These are phyloP conservation scores for Athalia cordata DNA, from an alignment of 2,888 invertebrate species.

Conservation along the genomic window DNA sequence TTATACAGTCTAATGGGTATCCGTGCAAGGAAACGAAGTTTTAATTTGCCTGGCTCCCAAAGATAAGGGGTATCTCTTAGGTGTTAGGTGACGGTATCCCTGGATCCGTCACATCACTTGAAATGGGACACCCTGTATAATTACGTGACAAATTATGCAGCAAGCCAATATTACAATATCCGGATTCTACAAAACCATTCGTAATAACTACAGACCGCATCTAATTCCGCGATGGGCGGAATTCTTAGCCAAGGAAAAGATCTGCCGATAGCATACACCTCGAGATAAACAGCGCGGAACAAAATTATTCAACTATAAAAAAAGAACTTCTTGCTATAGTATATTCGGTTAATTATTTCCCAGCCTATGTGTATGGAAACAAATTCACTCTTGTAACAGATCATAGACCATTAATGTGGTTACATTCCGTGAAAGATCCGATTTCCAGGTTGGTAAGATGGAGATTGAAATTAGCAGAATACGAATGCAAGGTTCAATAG, in stretches of 20 bases:
- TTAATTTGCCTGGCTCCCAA: too few species aligned
- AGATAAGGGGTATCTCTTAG: too few species aligned
- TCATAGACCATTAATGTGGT: slow-evolving; percentile 47
- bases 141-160: slow-evolving; percentile 5
- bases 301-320: slow-evolving; percentile 45
- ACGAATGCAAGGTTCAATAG: slow-evolving; percentile 40
- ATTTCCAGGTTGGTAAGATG: slow-evolving; percentile 46
- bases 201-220: slow-evolving; percentile 47
- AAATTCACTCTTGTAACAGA: slow-evolving; percentile 50
- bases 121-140: too few species aligned
- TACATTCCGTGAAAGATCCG: slow-evolving; percentile 39
- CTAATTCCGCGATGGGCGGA: slow-evolving; percentile 41
- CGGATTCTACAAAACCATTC: slow-evolving; percentile 41
- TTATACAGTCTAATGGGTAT: too few species aligned
- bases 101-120: too few species aligned
- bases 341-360: background rate
- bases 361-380: background rate
- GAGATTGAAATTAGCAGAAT: slow-evolving; percentile 43
- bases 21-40: too few species aligned
- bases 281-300: slow-evolving; percentile 49
- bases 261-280: slow-evolving; percentile 50
- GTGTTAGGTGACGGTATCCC: too few species aligned
- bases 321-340: slow-evolving; percentile 46
- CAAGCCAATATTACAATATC: slow-evolving; percentile 31
- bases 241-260: slow-evolving; percentile 47